These are phyloP conservation scores for Fulica atra DNA, from an alignment of 2,113 vertebrate species.

Conservation along the genomic window DNA sequence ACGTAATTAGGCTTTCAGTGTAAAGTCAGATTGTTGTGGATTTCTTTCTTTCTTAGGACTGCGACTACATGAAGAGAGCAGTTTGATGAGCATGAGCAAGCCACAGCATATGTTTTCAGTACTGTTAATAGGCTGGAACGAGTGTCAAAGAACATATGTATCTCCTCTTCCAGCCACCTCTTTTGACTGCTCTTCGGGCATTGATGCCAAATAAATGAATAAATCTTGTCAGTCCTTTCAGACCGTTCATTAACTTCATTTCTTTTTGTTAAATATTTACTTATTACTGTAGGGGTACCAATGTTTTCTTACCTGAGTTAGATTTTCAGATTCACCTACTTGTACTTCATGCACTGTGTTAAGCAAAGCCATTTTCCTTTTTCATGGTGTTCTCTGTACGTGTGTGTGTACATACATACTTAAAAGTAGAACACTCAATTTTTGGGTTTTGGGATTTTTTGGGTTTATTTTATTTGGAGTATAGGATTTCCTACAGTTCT, in stretches of 20 bases:
- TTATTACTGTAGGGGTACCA: background rate
- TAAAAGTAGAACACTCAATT: background rate
- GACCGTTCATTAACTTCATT: background rate
- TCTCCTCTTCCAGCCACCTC: background rate
- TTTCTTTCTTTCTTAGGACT: background rate
- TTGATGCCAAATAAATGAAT: background rate
- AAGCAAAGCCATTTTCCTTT: background rate
- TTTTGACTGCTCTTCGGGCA: background rate
- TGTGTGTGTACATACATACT: background rate
- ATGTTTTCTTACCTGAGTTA: fast-evolving
- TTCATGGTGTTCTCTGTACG: background rate
- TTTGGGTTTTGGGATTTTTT: background rate
- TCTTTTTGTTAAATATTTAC: background rate
- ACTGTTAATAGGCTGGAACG: background rate
- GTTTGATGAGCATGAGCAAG: background rate
- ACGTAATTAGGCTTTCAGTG: background rate
- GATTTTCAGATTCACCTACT: background rate
- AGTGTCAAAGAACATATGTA: background rate
- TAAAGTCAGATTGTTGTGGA: background rate
- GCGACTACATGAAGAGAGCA: background rate
- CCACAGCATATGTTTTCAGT: background rate
- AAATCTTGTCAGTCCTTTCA: background rate
- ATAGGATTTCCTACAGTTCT: background rate
- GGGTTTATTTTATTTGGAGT: background rate
- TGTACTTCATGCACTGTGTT: background rate